A percentile compares a stretch with the other conserved stretches of the same genome.
Evolutionary conservation across 2,888 invertebrate species (phyloP).

Genomic region (Rugalucina vietnamica): DNA sequence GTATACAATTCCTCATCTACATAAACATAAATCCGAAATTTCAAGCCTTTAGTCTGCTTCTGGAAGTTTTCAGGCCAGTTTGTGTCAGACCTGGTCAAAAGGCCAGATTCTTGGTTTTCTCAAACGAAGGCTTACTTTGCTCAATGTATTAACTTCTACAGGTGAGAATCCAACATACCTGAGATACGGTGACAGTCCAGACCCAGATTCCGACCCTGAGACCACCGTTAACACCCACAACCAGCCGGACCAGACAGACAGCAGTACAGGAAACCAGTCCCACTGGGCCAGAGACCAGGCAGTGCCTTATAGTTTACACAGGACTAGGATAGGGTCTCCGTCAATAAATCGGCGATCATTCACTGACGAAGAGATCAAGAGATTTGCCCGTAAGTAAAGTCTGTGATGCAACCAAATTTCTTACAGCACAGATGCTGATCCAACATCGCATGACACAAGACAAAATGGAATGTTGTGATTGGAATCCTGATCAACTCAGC

Average conservation of each 20-base stretch:
- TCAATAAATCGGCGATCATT: constrained; percentile 53
- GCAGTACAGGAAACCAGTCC: background rate
- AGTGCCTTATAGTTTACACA: constrained; percentile 27
- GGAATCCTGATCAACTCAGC: too few relatives aligned
- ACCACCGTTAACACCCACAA: background rate
- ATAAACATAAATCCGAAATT: too few relatives aligned
- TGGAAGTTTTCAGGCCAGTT: too few relatives aligned
- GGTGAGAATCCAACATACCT: background rate
- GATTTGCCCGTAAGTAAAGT: constrained; percentile 48
- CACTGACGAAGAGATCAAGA: constrained; percentile 56
- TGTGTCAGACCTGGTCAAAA: too few relatives aligned
- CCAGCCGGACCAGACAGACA: background rate
- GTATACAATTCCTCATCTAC: too few relatives aligned
- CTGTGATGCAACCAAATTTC: too few relatives aligned
- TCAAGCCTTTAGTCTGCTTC: too few relatives aligned
- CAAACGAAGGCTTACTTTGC: too few relatives aligned
- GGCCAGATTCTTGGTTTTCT: too few relatives aligned
- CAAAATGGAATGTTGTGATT: too few relatives aligned
- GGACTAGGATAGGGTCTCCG: constrained; percentile 62
- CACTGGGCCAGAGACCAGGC: background rate
- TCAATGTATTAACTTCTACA: background rate
- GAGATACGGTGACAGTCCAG: background rate
- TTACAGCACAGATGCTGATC: too few relatives aligned
- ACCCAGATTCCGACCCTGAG: background rate
- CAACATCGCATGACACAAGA: too few relatives aligned